These are phyloP conservation scores for Dicroscelio sp. DNA, from an alignment of 2,888 invertebrate genomes.

Conservation along the genomic window DNA sequence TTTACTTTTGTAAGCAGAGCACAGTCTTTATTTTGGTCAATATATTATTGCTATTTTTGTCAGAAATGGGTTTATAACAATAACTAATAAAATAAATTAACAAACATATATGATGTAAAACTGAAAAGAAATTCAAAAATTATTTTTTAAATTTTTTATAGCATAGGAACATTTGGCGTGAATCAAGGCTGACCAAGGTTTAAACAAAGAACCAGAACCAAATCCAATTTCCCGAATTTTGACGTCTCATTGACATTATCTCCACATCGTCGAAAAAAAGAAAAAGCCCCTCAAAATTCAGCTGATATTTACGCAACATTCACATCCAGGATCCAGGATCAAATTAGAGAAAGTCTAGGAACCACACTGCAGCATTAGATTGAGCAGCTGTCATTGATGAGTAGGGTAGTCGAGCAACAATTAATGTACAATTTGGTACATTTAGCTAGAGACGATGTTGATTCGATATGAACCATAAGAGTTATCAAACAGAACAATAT, in stretches of 20 bases:
- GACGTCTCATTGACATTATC: conserved; percentile 61
- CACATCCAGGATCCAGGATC: neutral
- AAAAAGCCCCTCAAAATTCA: conserved; percentile 34
- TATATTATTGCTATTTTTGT: too few species aligned
- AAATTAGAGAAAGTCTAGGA: conserved; percentile 60
- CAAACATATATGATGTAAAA: too few species aligned
- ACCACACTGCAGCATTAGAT: conserved; percentile 44
- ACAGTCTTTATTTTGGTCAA: too few species aligned
- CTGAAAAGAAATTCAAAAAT: too few species aligned
- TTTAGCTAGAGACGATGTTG: conserved; percentile 65
- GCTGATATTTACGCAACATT: conserved; percentile 24
- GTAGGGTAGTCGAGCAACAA: conserved; percentile 37
- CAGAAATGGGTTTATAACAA: too few species aligned
- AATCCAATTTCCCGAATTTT: conserved; percentile 42
- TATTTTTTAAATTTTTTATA: too few species aligned
- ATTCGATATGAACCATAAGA: too few species aligned
- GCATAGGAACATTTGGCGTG: too few species aligned
- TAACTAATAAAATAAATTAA: too few species aligned
- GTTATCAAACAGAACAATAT: conserved; percentile 55
- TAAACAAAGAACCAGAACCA: conserved; percentile 1
- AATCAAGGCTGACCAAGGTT: too few species aligned
- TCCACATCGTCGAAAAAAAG: conserved; percentile 13
- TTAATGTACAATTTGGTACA: conserved; percentile 55
- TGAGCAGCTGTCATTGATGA: conserved; percentile 73
- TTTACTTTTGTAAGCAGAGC: too few species aligned